A percentile compares a stretch with the other conserved stretches of the same genome.
Conservation (phyloP, 2,797 vertebrate genomes). For the Lagothrix lagotricha region DNA sequence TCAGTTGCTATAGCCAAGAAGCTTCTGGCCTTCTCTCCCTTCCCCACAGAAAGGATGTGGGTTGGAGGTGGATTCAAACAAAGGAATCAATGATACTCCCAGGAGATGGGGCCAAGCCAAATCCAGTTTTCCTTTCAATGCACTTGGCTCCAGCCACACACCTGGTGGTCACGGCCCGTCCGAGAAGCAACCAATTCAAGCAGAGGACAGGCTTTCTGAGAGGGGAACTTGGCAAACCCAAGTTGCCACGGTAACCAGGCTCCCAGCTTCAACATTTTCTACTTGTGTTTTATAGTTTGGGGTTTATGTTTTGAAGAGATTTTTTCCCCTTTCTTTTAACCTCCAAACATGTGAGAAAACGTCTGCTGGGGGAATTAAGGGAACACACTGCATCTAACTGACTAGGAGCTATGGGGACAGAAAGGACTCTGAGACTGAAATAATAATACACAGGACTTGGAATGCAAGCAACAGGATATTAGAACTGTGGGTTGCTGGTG, state of each 20-base stretch:
- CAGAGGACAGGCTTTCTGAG: slow-evolving; percentile 48
- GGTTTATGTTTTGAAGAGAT: slow-evolving; percentile 57
- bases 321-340: slow-evolving; percentile 30
- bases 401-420: slow-evolving; percentile 36
- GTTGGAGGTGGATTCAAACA: slow-evolving; percentile 22
- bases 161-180: background rate
- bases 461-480: slow-evolving; percentile 35
- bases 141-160: slow-evolving; percentile 21
- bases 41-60: background rate
- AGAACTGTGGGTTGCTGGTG: background rate
- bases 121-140: slow-evolving; percentile 44
- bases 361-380: slow-evolving; percentile 38
- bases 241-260: slow-evolving; percentile 62
- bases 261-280: slow-evolving; percentile 53
- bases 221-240: slow-evolving; percentile 51
- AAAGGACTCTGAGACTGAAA: slow-evolving; percentile 52
- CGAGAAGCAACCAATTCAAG: slow-evolving; percentile 12
- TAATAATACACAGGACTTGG: background rate
- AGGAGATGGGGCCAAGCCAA: slow-evolving; percentile 21
- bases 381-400: slow-evolving; percentile 48
- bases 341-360: slow-evolving; percentile 55
- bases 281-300: slow-evolving; percentile 58
- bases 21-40: background rate
- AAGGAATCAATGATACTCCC: slow-evolving; percentile 44
- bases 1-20: background rate